Evolutionary conservation across 2,888 invertebrate genomes (phyloP).

Genomic region (Drosophila kambysellisi): DNA sequence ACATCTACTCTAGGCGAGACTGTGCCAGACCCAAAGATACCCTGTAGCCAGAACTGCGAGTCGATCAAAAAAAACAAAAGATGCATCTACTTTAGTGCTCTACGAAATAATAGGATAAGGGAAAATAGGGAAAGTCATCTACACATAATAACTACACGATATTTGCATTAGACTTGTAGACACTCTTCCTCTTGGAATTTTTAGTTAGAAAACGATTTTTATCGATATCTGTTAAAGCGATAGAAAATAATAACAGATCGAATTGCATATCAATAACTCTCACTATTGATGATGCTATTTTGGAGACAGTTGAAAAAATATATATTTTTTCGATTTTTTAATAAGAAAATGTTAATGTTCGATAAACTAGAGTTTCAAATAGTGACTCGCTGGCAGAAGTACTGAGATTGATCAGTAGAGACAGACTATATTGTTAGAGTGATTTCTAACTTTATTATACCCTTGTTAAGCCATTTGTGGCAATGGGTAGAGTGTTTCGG

Average conservation of each 20-base stretch:
- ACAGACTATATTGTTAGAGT: neutral
- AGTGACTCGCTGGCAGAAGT: neutral
- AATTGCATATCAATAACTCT: neutral
- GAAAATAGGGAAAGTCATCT: neutral
- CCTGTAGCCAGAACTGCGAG: neutral
- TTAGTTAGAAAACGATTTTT: neutral
- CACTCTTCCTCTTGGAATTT: neutral
- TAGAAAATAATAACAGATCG: neutral
- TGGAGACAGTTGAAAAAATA: neutral
- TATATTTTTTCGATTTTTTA: neutral
- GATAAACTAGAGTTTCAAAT: neutral
- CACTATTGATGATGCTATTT: neutral
- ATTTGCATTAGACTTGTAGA: neutral
- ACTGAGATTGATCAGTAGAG: neutral
- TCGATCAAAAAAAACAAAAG: neutral
- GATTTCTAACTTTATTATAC: neutral
- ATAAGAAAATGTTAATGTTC: too few relatives aligned
- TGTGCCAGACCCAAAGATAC: constrained; percentile 10
- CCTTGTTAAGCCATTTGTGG: neutral
- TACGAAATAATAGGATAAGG: neutral
- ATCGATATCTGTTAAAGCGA: too few relatives aligned
- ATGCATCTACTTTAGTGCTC: neutral
- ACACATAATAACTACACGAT: neutral
- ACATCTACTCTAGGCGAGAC: neutral
- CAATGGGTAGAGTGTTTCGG: neutral